Evolutionary conservation across 2,113 vertebrate species (phyloP).

Genomic region (Panurus biarmicus): DNA sequence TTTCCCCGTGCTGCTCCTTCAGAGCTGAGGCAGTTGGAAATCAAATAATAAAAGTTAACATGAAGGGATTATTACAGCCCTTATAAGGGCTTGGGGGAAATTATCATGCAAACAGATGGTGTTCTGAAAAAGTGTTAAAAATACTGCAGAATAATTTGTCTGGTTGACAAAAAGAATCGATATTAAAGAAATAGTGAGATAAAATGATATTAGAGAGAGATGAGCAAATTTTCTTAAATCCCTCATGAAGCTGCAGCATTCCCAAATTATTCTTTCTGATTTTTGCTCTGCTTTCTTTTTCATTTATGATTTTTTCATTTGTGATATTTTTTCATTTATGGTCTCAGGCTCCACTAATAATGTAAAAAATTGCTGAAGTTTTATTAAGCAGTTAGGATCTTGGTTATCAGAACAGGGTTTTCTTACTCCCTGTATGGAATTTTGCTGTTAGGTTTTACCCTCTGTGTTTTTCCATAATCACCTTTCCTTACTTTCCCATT

Average conservation of each 20-base stretch:
- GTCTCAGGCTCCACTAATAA: neutral
- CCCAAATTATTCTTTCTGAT: neutral
- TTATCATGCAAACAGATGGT: neutral
- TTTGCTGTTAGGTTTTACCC: neutral
- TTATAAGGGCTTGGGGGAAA: conserved; percentile 20
- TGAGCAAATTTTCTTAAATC: neutral
- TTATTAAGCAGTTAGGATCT: neutral
- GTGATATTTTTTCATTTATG: neutral
- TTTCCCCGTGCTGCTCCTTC: neutral
- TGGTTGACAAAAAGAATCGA: neutral
- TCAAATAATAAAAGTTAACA: conserved; percentile 19
- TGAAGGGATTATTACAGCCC: neutral
- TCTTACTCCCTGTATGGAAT: neutral
- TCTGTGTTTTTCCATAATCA: neutral
- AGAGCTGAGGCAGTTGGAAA: neutral
- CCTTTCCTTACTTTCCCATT: neutral
- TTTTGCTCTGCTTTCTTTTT: neutral
- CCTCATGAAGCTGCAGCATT: neutral
- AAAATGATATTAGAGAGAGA: neutral
- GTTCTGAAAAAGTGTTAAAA: neutral
- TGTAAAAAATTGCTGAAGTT: neutral
- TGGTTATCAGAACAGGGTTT: neutral
- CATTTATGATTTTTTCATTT: neutral
- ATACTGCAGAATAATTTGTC: neutral
- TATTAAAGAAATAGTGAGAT: conserved; percentile 11